Evolutionary conservation across 2,888 invertebrate species (phyloP).

Genomic region (Philereme transversata): DNA sequence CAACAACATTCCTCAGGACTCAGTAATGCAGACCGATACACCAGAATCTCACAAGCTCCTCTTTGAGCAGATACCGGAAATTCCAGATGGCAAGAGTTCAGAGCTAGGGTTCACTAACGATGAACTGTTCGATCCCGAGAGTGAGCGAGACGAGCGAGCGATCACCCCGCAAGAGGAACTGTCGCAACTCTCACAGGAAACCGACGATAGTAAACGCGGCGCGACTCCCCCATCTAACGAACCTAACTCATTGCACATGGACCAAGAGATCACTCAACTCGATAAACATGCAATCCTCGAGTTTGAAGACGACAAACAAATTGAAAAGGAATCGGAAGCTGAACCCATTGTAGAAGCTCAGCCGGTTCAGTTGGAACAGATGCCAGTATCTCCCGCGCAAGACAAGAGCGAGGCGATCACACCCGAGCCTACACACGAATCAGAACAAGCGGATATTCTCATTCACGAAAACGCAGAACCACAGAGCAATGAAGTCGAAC

Average conservation of each 20-base stretch:
- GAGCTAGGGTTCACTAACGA: slow-evolving; percentile 74
- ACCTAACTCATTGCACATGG: slow-evolving; percentile 10
- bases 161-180: slow-evolving; percentile 67
- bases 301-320: slow-evolving; percentile 22
- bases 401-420: slow-evolving; percentile 41
- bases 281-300: slow-evolving; percentile 25
- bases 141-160: slow-evolving; percentile 60
- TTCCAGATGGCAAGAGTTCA: slow-evolving; percentile 78
- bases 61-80: slow-evolving; percentile 80
- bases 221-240: slow-evolving; percentile 46
- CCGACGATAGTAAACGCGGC: slow-evolving; percentile 54
- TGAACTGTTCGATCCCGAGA: slow-evolving; percentile 66
- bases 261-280: slow-evolving; percentile 17
- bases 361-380: slow-evolving; percentile 12
- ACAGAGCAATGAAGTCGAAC: slow-evolving; percentile 6
- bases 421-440: slow-evolving; percentile 44
- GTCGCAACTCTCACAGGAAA: slow-evolving; percentile 56
- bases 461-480: slow-evolving; percentile 30
- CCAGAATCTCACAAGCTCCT: slow-evolving; percentile 79
- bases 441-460: slow-evolving; percentile 30
- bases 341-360: background rate
- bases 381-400: slow-evolving; percentile 36
- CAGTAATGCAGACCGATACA: slow-evolving; percentile 71
- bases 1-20: slow-evolving; percentile 55
- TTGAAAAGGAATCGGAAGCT: slow-evolving; percentile 6